These are phyloP conservation scores for Eumacrocentrus americanus DNA, from an alignment of 2,888 invertebrate genomes.

Conservation along the genomic window DNA sequence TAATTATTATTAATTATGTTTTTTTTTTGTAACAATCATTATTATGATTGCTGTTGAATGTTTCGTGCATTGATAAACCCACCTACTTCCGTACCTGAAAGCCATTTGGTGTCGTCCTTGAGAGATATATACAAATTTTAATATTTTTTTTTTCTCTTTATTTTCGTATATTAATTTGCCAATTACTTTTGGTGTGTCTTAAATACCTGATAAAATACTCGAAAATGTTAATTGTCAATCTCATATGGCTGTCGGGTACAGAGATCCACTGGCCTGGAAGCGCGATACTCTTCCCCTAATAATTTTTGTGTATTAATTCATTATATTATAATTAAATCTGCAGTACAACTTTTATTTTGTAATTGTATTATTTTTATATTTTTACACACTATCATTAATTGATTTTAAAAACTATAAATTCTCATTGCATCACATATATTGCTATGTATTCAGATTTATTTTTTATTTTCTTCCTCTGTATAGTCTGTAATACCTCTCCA, in stretches of 20 bases:
- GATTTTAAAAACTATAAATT: too few species aligned
- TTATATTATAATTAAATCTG: not conserved
- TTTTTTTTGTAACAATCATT: conserved; percentile 11
- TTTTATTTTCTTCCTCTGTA: not conserved
- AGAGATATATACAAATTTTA: conserved; percentile 19
- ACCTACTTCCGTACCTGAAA: conserved; percentile 47
- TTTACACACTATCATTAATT: too few species aligned
- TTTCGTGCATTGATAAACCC: conserved; percentile 26
- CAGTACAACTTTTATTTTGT: conserved; percentile 9
- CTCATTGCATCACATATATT: too few species aligned
- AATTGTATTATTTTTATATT: too few species aligned
- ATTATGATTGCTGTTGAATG: not conserved
- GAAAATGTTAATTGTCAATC: conserved; percentile 21
- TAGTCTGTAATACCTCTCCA: not conserved
- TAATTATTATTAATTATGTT: not conserved
- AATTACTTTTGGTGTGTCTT: not conserved
- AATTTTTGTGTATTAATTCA: conserved; percentile 1
- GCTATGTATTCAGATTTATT: conserved; percentile 17
- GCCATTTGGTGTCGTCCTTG: conserved; percentile 39
- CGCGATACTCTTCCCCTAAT: conserved; percentile 12
- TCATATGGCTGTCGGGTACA: conserved; percentile 43
- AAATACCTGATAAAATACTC: conserved; percentile 26
- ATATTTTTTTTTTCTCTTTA: not conserved
- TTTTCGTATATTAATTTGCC: not conserved
- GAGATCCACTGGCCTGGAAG: conserved; percentile 33